phyloP scores from a whole-genome alignment of 1,140 invertebrate species.

The Globodera rostochiensis region DNA sequence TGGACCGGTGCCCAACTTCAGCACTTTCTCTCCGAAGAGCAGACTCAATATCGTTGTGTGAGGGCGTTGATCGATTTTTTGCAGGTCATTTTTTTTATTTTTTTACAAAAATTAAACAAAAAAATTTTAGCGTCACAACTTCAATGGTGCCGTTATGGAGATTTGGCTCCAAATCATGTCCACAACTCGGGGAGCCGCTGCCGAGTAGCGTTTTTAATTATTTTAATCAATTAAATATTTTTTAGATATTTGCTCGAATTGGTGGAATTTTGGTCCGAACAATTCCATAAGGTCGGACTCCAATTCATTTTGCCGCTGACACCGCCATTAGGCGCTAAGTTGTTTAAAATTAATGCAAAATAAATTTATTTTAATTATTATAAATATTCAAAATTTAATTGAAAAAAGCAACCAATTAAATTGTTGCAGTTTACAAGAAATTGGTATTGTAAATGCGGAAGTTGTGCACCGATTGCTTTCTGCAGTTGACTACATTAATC shows the following conservation, averaged over 20 bases:
- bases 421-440: conserved; percentile 39
- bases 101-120: conserved; percentile 30
- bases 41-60: conserved; percentile 43
- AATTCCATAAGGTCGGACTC: conserved; percentile 42
- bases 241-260: conserved; percentile 40
- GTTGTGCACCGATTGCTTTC: conserved; percentile 23
- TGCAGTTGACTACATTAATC: conserved; percentile 46
- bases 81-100: conserved; percentile 22
- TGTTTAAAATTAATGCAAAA: not conserved
- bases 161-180: conserved; percentile 58
- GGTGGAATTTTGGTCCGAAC: conserved; percentile 39
- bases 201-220: conserved; percentile 9
- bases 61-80: conserved; percentile 52
- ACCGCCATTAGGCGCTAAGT: conserved; percentile 46
- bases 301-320: conserved; percentile 45
- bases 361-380: not conserved
- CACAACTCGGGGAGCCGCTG: conserved; percentile 33
- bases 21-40: conserved; percentile 45
- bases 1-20: conserved; percentile 45
- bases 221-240: conserved; percentile 22
- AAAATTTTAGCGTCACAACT: conserved; percentile 52
- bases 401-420: too few species aligned
- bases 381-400: conserved; percentile 15
- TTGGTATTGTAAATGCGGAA: conserved; percentile 39
- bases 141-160: conserved; percentile 60